Evolutionary conservation across 1,140 invertebrate species (phyloP).

Genomic region (Pseudomyrmex dendroicus): DNA sequence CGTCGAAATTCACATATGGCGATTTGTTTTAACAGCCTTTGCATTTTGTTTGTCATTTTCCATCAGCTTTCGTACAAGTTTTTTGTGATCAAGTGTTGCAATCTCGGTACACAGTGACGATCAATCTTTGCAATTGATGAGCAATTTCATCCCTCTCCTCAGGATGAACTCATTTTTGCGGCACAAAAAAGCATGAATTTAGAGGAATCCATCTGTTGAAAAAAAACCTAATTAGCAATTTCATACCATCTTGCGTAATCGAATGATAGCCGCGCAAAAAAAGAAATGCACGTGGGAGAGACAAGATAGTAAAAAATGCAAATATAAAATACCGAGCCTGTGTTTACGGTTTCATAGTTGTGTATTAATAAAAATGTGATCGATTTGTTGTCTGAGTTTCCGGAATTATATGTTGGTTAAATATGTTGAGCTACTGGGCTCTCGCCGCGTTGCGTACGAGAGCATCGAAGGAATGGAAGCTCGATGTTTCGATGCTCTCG

Average conservation of each 20-base stretch:
- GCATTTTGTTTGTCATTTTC: no score
- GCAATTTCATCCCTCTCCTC: slow-evolving; percentile 31
- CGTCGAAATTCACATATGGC: no score
- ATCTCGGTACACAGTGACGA: background rate
- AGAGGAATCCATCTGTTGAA: slow-evolving; percentile 76
- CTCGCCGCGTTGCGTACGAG: no score
- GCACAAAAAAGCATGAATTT: slow-evolving; percentile 75
- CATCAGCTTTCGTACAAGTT: background rate
- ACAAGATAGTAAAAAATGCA: slow-evolving; percentile 63
- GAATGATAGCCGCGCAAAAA: slow-evolving; percentile 71
- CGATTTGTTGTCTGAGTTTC: slow-evolving; percentile 69
- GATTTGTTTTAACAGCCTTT: no score
- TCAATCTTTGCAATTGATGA: slow-evolving; percentile 58
- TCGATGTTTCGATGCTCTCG: no score
- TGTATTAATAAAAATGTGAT: slow-evolving; percentile 72
- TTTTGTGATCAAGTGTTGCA: slow-evolving; percentile 30
- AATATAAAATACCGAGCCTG: slow-evolving; percentile 57
- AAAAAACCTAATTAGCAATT: slow-evolving; percentile 74
- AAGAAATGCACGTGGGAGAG: slow-evolving; percentile 69
- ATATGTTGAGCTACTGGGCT: no score
- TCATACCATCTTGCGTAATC: slow-evolving; percentile 80
- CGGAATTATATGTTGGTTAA: background rate
- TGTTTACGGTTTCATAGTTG: slow-evolving; percentile 58
- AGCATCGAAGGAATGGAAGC: no score
- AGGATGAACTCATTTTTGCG: slow-evolving; percentile 71